phyloP scores from a whole-genome alignment of 2,113 vertebrate genomes.

The Hystrix cristata region DNA sequence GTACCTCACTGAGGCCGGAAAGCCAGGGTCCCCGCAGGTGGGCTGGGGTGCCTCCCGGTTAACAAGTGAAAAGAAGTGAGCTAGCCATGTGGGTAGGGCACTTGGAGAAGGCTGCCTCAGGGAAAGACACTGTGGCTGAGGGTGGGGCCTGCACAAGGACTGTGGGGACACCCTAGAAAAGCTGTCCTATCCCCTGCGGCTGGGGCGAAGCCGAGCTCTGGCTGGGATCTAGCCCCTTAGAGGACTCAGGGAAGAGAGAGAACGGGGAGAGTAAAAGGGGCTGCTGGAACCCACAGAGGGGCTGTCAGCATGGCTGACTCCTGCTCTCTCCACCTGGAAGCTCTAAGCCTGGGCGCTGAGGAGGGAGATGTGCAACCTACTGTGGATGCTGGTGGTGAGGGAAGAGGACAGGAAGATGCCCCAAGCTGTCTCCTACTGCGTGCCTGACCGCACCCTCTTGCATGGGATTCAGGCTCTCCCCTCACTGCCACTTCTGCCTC shows the following conservation, averaged over 20 bases:
- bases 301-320: rapidly evolving
- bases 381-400: rapidly evolving
- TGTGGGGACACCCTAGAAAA: neutral
- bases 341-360: neutral
- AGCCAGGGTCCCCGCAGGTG: neutral
- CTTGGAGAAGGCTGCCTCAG: neutral
- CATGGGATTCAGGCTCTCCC: neutral
- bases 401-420: neutral
- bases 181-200: neutral
- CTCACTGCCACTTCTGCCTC: neutral
- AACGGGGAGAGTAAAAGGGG: neutral
- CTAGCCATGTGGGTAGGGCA: neutral
- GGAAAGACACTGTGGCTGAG: neutral
- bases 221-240: neutral
- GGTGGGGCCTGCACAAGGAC: neutral
- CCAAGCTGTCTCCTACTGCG: neutral
- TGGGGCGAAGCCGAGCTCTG: neutral
- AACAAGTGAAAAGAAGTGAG: neutral
- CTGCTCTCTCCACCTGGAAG: neutral
- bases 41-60: neutral
- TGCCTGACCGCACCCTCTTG: neutral
- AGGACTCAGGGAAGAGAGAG: neutral
- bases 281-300: neutral
- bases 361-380: neutral
- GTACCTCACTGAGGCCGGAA: neutral